A percentile compares a stretch with the other conserved stretches of the same genome.
These are phyloP conservation scores for Prunella himalayana DNA, from an alignment of 2,113 vertebrate species.

Conservation along the genomic window DNA sequence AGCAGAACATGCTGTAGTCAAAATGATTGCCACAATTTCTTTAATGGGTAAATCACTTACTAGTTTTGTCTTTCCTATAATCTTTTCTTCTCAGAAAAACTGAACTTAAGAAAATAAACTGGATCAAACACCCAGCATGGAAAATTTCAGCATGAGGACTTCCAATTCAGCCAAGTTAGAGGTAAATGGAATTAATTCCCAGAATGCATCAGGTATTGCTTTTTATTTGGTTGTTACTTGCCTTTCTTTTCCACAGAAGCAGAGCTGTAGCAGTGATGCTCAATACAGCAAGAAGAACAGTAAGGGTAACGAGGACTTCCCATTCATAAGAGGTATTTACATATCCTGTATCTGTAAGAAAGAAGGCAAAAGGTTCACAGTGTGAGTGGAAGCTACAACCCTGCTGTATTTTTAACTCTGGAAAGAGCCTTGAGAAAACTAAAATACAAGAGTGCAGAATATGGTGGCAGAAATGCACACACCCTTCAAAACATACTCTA, in stretches of 20 bases:
- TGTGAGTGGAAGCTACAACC: background rate
- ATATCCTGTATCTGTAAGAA: slow-evolving; percentile 58
- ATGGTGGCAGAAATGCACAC: background rate
- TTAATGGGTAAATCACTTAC: background rate
- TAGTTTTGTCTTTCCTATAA: background rate
- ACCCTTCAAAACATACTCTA: background rate
- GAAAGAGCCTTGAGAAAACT: background rate
- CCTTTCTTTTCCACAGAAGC: slow-evolving; percentile 72
- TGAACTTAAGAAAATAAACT: slow-evolving; percentile 9
- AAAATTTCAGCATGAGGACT: background rate
- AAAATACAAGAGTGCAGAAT: background rate
- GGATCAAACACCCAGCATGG: background rate
- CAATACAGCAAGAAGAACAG: slow-evolving; percentile 15
- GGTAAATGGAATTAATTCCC: background rate
- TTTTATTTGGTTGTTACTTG: slow-evolving; percentile 46
- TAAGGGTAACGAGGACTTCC: slow-evolving; percentile 4
- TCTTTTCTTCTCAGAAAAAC: slow-evolving; percentile 4
- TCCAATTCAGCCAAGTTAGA: background rate
- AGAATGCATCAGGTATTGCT: background rate
- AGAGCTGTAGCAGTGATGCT: slow-evolving; percentile 55
- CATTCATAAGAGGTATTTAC: background rate
- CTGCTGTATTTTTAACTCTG: background rate
- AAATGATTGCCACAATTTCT: background rate
- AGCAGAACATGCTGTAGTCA: background rate
- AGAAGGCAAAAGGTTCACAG: background rate